Base-by-base conservation (phyloP, 2,888 invertebrate genomes). In the Cheilosia impressa region DNA sequence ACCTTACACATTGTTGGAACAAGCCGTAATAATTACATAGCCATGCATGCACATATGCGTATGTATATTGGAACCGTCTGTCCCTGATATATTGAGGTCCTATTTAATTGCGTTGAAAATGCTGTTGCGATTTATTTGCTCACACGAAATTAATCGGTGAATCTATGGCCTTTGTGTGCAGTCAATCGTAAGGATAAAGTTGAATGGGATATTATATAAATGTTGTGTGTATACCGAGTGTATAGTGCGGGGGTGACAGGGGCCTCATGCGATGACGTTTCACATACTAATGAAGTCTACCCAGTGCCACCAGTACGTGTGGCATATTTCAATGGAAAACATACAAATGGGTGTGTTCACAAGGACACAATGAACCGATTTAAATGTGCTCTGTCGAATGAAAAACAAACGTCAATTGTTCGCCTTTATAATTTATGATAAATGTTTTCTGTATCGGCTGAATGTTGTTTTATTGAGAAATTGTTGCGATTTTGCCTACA, bases 91-190 rank as follows among this genome's bases (percentile, higher is more conserved):
- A 62, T 50, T 50, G 60, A 72, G 66, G 62, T 78, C 43, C 77
- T 50, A 78, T 72, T 83, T 83, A 83, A 83, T 78, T 83, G 83
- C 50, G 83, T 68, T 68, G 78, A 82, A 82, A 82, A 78, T 78
- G 55, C 50, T 72, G 55, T 55, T 68, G 55, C 72, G 45, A 83
- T 73, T 83, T 78, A 83, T 83, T 83, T 83, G 68, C 73, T 73
- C 83, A 50, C 60, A 78, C 63, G 83, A 73, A 83, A 83, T 73
- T 73, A 83, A 78, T 83, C 75, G 75, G 43, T 62, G 66, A 72
- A 72, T 83, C 55, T 78, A 83, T 78, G 78, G 68, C 62, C 55
- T 68, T 57, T 68, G 63, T 73, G 79, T 55, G 66, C 79, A 80
- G 45, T 78, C 77, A 77, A n/a, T 73, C 73, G 79, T 43, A 71